A percentile compares a stretch with the other conserved stretches of the same genome.
Evolutionary conservation across 2,113 vertebrate species (phyloP).

Genomic region (Poeciliopsis occidentalis): DNA sequence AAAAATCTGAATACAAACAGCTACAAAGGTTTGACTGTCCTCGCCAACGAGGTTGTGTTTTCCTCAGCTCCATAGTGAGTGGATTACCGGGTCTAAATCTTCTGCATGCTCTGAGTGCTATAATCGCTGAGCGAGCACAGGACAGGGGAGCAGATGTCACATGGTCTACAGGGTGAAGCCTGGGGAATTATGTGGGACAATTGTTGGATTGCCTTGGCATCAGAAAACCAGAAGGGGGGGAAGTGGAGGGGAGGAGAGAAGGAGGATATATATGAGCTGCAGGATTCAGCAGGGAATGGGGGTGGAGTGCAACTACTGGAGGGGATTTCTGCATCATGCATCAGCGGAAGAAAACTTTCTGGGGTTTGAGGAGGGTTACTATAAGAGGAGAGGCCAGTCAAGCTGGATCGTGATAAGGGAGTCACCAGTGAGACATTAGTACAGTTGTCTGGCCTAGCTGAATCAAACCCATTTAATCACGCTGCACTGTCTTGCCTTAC

Average conservation of each 20-base stretch:
- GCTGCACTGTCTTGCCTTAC: too few species aligned
- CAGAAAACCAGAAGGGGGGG: too few species aligned
- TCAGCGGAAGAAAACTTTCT: slow-evolving; percentile 37
- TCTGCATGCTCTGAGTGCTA: slow-evolving; percentile 78
- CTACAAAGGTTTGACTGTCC: slow-evolving; percentile 20
- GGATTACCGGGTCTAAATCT: slow-evolving; percentile 83
- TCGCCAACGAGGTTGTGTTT: slow-evolving; percentile 57
- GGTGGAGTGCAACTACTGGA: not conserved
- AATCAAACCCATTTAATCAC: slow-evolving; percentile 43
- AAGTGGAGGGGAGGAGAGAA: too few species aligned
- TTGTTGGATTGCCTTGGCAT: too few species aligned
- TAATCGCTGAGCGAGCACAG: too few species aligned
- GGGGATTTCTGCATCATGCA: slow-evolving; percentile 33
- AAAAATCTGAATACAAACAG: slow-evolving; percentile 43
- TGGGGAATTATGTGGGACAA: too few species aligned
- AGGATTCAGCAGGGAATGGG: too few species aligned
- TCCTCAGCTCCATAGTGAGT: slow-evolving; percentile 67
- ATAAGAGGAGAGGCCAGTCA: slow-evolving; percentile 40
- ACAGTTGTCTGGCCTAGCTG: slow-evolving; percentile 15
- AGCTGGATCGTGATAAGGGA: slow-evolving; percentile 45
- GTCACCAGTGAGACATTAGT: slow-evolving; percentile 33
- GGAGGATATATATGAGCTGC: too few species aligned
- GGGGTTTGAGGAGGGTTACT: slow-evolving; percentile 34
- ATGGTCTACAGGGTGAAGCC: too few species aligned
- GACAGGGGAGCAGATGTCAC: too few species aligned